Conservation (phyloP, 2,888 invertebrate species). For the Julus scandinavius region DNA sequence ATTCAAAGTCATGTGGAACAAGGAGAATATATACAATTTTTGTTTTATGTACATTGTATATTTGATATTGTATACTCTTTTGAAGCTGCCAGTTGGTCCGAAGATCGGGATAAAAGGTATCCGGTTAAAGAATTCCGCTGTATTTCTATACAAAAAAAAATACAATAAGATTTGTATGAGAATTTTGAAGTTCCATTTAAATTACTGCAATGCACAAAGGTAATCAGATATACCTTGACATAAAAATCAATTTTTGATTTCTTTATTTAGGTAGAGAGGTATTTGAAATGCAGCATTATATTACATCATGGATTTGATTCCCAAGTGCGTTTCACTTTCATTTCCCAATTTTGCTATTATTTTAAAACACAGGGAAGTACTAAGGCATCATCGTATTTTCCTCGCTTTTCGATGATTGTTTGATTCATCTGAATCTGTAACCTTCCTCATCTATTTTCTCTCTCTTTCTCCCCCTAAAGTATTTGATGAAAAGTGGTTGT, state of each 20-base stretch:
- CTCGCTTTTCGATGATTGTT: background rate
- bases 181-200: no score
- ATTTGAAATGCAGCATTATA: background rate
- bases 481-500: conserved; percentile 30
- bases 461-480: background rate
- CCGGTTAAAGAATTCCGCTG: no score
- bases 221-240: background rate
- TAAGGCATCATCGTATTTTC: background rate
- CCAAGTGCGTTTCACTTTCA: background rate
- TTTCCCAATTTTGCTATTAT: background rate
- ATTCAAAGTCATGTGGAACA: no score
- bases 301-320: background rate
- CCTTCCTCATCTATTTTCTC: background rate
- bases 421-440: background rate
- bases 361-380: background rate
- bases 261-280: background rate
- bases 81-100: no score
- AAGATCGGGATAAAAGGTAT: no score
- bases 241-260: background rate
- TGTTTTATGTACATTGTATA: no score
- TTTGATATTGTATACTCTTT: no score
- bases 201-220: no score
- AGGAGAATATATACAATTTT: no score
- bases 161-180: no score
- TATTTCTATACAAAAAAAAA: no score